Evolutionary conservation across 2,113 vertebrate species (phyloP), one percentile per base, ranked within the genome.

Genomic region (Dinomys branickii): DNA sequence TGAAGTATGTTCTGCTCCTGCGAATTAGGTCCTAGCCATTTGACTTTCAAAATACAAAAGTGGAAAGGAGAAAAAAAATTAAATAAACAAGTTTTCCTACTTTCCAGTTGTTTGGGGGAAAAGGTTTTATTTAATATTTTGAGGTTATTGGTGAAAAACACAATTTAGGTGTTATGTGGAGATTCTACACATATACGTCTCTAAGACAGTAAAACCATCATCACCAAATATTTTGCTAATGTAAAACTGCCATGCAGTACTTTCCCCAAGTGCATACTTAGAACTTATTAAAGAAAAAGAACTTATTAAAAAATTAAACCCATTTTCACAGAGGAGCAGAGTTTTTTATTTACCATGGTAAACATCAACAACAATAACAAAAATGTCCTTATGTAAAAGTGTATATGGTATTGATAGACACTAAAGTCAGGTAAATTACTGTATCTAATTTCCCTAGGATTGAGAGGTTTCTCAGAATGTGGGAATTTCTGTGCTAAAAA

Each of bases 61-160:
- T n/a, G 7, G 30, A 75, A 78, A 81, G 67, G 50, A 94, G 38
- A 90, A 94, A 78, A 52, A 93, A 85, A 90, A 93, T 92, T 77
- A 93, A 94, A 85, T 95, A 38, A 85, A 67, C 56, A 71, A 85
- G 20, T 77, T 71, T 91, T 52, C 22, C 58, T 91, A 77, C 82
- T 94, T 94, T 93, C 73, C 58, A 81, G 33, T 13, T 92, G 1
- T 26, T 96, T 75, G 33, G 11, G 12, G 54, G 56, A 38, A 4
- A 5, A 44, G 44, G 9, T 41, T 58, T 84, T 20, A 90, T 44
- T 91, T 80, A 52, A 86, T 67, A 67, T 35, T 38, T 71, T 82
- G 41, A 92, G 81, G 67, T 87, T 92, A 65, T 86, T 80, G 35
- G 24, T 80, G 65, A 75, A 94, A 83, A 92, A 86, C 77, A 35